phyloP scores from a whole-genome alignment of 2,888 invertebrate genomes.

The Drymonia ruficornis region DNA sequence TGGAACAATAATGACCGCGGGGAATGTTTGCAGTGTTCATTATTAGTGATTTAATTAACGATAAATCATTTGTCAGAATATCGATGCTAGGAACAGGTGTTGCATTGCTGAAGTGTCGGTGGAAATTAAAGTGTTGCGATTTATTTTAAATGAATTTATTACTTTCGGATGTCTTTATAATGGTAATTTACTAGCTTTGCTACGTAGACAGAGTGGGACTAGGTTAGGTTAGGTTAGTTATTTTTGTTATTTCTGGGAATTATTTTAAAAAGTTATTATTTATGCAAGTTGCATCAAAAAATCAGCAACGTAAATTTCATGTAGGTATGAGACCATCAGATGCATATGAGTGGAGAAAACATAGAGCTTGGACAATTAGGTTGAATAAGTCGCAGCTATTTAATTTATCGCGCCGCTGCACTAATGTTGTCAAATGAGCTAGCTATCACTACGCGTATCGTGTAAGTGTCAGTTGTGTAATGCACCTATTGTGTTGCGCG shows the following conservation, averaged over 20 bases:
- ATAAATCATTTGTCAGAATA: slow-evolving; percentile 1
- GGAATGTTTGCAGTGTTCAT: slow-evolving; percentile 20
- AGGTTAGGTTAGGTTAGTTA: no score
- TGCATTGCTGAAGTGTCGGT: not conserved
- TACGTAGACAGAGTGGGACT: not conserved
- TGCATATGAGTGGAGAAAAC: no score
- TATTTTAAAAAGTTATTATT: not conserved
- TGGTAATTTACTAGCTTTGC: slow-evolving; percentile 11
- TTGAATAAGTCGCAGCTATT: not conserved
- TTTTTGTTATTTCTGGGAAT: no score
- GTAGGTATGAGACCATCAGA: no score
- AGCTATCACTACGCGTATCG: slow-evolving; percentile 36
- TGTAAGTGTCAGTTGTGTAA: slow-evolving; percentile 38
- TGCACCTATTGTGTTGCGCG: slow-evolving; percentile 23
- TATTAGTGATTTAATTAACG: slow-evolving; percentile 22
- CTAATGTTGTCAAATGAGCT: slow-evolving; percentile 29
- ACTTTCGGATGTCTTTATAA: not conserved
- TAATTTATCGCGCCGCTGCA: not conserved
- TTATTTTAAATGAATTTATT: not conserved
- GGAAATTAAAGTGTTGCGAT: not conserved
- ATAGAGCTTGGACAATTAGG: no score
- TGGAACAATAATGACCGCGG: slow-evolving; percentile 21
- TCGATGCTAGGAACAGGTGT: not conserved
- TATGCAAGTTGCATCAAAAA: not conserved
- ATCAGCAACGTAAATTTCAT: no score